Conservation (phyloP, 2,888 invertebrate genomes). For the Microplitis deprimator region DNA sequence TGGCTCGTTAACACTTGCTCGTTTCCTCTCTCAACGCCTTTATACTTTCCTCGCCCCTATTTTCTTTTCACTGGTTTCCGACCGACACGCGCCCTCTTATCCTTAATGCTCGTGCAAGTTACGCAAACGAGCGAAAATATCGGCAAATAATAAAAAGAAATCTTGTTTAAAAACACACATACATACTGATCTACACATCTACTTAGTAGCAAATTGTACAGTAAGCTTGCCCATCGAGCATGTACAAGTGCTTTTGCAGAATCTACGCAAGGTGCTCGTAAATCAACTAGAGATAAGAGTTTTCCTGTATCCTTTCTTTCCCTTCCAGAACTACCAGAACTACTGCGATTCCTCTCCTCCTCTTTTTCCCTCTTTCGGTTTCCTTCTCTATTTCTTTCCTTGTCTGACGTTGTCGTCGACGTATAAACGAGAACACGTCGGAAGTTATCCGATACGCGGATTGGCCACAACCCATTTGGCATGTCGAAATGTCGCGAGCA, state of each 20-base stretch:
- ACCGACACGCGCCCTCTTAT: conserved; percentile 19
- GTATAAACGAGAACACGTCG: conserved; percentile 28
- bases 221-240: conserved; percentile 22
- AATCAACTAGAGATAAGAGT: conserved; percentile 54
- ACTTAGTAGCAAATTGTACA: background rate
- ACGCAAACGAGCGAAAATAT: conserved; percentile 42
- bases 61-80: conserved; percentile 1
- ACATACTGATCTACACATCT: background rate
- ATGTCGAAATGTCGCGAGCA: conserved; percentile 18
- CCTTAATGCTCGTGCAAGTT: conserved; percentile 24
- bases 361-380: background rate
- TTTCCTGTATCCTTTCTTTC: conserved; percentile 43
- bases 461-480: conserved; percentile 36
- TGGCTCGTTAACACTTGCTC: conserved; percentile 39
- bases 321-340: background rate
- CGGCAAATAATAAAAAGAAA: conserved; percentile 32
- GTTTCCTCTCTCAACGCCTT: conserved; percentile 18
- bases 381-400: conserved; percentile 2
- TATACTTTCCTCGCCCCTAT: conserved; percentile 16
- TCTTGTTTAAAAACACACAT: background rate
- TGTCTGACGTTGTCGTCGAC: conserved; percentile 25
- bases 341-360: background rate
- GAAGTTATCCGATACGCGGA: conserved; percentile 35
- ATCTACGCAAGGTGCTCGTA: conserved; percentile 43
- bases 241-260: conserved; percentile 37